Conservation (phyloP, 2,113 vertebrate genomes). For the Engystomops pustulosus region DNA sequence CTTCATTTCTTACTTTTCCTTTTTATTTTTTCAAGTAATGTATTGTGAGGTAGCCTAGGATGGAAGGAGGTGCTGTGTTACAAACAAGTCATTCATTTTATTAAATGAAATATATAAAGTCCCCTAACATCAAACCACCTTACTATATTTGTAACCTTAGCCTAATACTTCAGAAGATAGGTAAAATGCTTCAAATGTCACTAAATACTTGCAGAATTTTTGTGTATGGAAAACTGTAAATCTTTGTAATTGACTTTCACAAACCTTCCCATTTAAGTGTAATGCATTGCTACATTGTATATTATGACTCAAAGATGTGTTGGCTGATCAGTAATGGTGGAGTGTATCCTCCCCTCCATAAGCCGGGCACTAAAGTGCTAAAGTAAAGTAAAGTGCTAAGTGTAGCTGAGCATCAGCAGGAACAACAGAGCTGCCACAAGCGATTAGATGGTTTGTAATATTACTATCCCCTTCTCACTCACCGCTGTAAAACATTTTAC, state of each 20-base stretch:
- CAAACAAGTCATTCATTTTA: too few species aligned
- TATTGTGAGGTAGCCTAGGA: too few species aligned
- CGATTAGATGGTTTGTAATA: constrained; percentile 73
- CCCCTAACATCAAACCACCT: too few species aligned
- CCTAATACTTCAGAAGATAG: background rate
- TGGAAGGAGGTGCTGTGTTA: too few species aligned
- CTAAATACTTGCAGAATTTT: background rate
- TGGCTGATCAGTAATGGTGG: constrained; percentile 35
- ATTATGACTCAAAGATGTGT: constrained; percentile 12
- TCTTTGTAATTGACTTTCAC: background rate
- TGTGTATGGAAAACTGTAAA: background rate
- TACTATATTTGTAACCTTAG: too few species aligned
- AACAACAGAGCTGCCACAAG: constrained; percentile 67
- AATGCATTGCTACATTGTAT: background rate
- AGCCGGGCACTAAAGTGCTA: constrained; percentile 62
- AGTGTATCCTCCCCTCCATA: constrained; percentile 39
- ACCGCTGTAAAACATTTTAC: constrained; percentile 73
- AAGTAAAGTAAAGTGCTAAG: background rate
- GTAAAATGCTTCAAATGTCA: background rate
- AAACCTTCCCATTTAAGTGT: background rate
- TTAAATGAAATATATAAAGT: too few species aligned
- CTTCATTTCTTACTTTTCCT: too few species aligned
- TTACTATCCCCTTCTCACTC: constrained; percentile 77
- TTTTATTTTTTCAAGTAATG: too few species aligned
- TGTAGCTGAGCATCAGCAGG: constrained; percentile 57